Evolutionary conservation across 2,888 invertebrate species (phyloP).

Genomic region (Pseudanteris insignis): DNA sequence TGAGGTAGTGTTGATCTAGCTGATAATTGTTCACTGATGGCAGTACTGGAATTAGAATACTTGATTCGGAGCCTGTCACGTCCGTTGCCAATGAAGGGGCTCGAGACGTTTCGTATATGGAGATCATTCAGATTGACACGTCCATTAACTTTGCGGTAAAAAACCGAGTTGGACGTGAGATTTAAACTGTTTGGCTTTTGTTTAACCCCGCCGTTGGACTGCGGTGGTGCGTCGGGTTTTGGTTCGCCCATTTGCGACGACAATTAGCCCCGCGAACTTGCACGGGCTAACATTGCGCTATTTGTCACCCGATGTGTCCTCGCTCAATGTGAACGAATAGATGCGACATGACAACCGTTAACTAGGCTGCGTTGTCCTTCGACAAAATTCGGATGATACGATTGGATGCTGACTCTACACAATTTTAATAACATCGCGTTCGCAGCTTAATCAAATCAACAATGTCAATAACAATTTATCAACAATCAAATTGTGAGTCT

Average conservation of each 20-base stretch:
- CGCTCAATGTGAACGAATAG: neutral
- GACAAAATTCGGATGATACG: no score
- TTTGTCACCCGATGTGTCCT: no score
- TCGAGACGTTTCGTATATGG: conserved; percentile 59
- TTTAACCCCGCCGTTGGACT: conserved; percentile 64
- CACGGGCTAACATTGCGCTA: conserved; percentile 14
- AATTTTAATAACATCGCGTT: no score
- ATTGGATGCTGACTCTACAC: no score
- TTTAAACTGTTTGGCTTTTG: conserved; percentile 63
- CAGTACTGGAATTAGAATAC: conserved; percentile 49
- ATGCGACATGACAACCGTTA: neutral
- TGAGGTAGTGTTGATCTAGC: conserved; percentile 57
- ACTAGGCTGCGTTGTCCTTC: no score
- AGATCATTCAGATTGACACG: conserved; percentile 63
- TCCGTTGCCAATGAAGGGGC: conserved; percentile 55
- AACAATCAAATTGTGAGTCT: no score
- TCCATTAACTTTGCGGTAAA: conserved; percentile 65
- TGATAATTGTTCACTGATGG: conserved; percentile 53
- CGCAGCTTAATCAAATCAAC: no score
- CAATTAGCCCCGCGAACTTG: conserved; percentile 28
- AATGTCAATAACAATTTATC: no score
- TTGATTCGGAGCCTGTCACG: conserved; percentile 56
- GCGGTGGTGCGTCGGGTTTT: conserved; percentile 61
- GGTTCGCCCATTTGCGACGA: conserved; percentile 64
- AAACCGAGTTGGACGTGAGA: conserved; percentile 62